Evolutionary conservation across 2,888 invertebrate genomes (phyloP).

Genomic region (Calameuta filiformis): DNA sequence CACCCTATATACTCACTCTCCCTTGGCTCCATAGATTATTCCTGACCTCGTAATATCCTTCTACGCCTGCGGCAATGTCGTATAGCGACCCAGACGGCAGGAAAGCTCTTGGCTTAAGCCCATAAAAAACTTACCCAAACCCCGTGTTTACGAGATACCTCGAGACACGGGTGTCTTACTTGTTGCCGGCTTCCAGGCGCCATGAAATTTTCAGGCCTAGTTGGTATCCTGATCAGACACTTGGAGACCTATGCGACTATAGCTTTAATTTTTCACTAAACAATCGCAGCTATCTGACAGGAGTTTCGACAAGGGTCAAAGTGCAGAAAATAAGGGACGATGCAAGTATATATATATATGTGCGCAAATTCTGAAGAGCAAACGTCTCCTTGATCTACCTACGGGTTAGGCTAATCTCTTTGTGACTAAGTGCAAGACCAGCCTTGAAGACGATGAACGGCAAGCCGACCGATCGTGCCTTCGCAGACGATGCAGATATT

Average conservation of each 20-base stretch:
- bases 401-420: not conserved
- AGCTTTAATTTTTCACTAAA: not conserved
- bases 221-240: not conserved
- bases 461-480: slow-evolving; percentile 22
- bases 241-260: not conserved
- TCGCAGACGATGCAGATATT: slow-evolving; percentile 29
- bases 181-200: not conserved
- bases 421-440: not conserved
- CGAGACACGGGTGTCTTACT: not conserved
- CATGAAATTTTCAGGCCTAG: not conserved
- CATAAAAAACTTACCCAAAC: not conserved
- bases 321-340: not conserved
- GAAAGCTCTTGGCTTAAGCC: not conserved
- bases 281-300: not conserved
- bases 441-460: not conserved
- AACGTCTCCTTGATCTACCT: not conserved
- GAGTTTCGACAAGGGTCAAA: not conserved
- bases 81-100: not conserved
- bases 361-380: not conserved
- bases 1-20: not conserved
- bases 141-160: not conserved
- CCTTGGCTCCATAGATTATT: not conserved
- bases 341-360: not conserved
- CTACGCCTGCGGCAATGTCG: not conserved
- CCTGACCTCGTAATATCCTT: not conserved